Conservation (phyloP, 2,888 invertebrate genomes). For the Ceramica pisi region DNA sequence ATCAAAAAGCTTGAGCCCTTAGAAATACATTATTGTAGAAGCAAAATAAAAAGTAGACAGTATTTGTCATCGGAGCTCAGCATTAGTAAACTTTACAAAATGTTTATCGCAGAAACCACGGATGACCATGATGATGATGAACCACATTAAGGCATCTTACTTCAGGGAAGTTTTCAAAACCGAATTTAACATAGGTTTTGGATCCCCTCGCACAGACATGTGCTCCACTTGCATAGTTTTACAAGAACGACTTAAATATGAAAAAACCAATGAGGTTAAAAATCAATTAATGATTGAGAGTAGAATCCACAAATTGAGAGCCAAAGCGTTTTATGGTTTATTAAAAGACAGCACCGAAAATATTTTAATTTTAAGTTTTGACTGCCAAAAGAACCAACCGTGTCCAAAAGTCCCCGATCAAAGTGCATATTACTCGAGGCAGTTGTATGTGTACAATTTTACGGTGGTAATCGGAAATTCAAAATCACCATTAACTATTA, state of each 20-base stretch:
- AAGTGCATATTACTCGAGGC: conserved; percentile 58
- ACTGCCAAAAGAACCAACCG: conserved; percentile 58
- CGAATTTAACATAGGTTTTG: conserved; percentile 51
- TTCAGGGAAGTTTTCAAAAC: conserved; percentile 62
- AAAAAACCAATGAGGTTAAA: conserved; percentile 53
- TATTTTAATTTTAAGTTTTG: conserved; percentile 56
- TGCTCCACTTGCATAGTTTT: conserved; percentile 58
- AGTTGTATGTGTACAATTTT: conserved; percentile 48
- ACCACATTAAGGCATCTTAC: conserved; percentile 42
- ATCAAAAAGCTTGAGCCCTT: conserved; percentile 51
- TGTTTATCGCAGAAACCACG: conserved; percentile 47
- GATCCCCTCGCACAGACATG: conserved; percentile 60
- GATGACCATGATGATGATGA: conserved; percentile 17
- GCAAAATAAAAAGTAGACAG: conserved; percentile 51
- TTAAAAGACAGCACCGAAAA: conserved; percentile 53
- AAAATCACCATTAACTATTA: conserved; percentile 18
- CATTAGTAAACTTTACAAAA: conserved; percentile 54
- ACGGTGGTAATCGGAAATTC: conserved; percentile 28
- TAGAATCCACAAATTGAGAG: conserved; percentile 54
- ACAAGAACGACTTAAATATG: conserved; percentile 28
- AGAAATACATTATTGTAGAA: conserved; percentile 56
- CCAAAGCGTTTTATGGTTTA: conserved; percentile 63
- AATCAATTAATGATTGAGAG: conserved; percentile 55
- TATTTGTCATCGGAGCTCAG: conserved; percentile 53
- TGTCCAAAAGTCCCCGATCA: conserved; percentile 61